Base-by-base conservation (phyloP, 2,888 invertebrate genomes). In the Trichogramma evanescens region DNA sequence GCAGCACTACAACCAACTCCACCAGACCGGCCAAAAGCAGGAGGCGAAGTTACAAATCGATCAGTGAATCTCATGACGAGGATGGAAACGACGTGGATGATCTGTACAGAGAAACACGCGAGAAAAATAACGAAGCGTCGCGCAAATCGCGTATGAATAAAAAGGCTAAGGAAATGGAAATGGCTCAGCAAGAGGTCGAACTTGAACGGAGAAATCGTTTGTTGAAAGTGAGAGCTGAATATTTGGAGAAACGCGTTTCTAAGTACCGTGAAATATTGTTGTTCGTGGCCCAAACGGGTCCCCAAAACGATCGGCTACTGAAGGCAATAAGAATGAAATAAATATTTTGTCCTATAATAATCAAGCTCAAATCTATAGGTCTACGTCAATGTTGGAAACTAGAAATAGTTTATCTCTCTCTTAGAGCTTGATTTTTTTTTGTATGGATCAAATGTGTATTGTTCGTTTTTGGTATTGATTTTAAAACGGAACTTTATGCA, bases 41-140 rank as follows among this genome's bases (percentile, higher is more conserved):
- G n/a, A 64, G 61, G 49, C 54, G 60, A 6, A 10, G 8, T 38
- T 54, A 10, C 43, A 58, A n/a, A 46, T 26, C 26, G 26, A 26
- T 26, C n/a, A 50, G 38, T 6, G 64, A 64, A 8, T 5, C 8
- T 8, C 53, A 50, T 8, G 61, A 63, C 4, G 69, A 69, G 39
- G 49, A 49, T 13, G 50, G 8, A 8, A 65, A 67, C 55, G 56
- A 57, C 8, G 57, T 46, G 45, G 69, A 71, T 6, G 83, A 82
- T 65, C 84, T 81, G 66, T 89, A 89, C 73, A 80, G 87, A 55
- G 87, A 88, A 71, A 80, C 87, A 65, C 79, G 90, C 59, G 87
- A 88, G 71, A 88, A 88, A 73, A 90, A 90, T 76, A 90, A 90
- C 73, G 89, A 89, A 77, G 89, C 89, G 50, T 89, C 89, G 49